phyloP scores from a whole-genome alignment of 2,888 invertebrate species.

The Drosophila merina region DNA sequence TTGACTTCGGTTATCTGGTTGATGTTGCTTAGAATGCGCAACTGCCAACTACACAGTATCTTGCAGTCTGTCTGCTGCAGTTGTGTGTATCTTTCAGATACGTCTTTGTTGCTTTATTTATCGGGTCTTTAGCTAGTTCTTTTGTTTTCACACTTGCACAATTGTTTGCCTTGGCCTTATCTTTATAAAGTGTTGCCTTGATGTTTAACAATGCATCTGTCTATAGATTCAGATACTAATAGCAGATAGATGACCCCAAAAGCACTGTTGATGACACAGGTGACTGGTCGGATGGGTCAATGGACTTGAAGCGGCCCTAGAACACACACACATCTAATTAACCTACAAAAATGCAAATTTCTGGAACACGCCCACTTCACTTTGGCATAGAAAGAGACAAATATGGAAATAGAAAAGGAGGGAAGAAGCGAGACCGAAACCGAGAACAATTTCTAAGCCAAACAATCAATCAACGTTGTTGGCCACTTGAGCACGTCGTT shows the following conservation, averaged over 20 bases:
- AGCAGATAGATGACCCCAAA: slow-evolving; percentile 30
- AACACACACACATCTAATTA: slow-evolving; percentile 58
- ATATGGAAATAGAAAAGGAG: background rate
- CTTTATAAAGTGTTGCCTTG: slow-evolving; percentile 34
- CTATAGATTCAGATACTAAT: slow-evolving; percentile 32
- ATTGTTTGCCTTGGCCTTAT: slow-evolving; percentile 47
- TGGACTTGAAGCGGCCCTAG: slow-evolving; percentile 50
- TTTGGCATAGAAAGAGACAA: background rate
- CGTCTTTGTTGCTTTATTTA: slow-evolving; percentile 44
- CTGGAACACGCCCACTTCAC: slow-evolving; percentile 60
- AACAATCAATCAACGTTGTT: slow-evolving; percentile 74
- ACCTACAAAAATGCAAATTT: slow-evolving; percentile 76
- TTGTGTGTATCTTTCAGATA: slow-evolving; percentile 43
- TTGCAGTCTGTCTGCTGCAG: slow-evolving; percentile 26
- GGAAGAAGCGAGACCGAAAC: slow-evolving; percentile 10
- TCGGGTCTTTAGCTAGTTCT: slow-evolving; percentile 47
- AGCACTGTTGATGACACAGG: slow-evolving; percentile 7
- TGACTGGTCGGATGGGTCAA: slow-evolving; percentile 52
- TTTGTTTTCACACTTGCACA: slow-evolving; percentile 61
- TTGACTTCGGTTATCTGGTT: slow-evolving; percentile 36
- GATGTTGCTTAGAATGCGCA: slow-evolving; percentile 55
- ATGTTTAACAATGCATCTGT: slow-evolving; percentile 43
- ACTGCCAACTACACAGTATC: slow-evolving; percentile 32
- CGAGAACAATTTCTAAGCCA: slow-evolving; percentile 55
- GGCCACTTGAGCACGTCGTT: slow-evolving; percentile 70